phyloP scores from a whole-genome alignment of 2,797 vertebrate species.

The Sandelia bainsii region DNA sequence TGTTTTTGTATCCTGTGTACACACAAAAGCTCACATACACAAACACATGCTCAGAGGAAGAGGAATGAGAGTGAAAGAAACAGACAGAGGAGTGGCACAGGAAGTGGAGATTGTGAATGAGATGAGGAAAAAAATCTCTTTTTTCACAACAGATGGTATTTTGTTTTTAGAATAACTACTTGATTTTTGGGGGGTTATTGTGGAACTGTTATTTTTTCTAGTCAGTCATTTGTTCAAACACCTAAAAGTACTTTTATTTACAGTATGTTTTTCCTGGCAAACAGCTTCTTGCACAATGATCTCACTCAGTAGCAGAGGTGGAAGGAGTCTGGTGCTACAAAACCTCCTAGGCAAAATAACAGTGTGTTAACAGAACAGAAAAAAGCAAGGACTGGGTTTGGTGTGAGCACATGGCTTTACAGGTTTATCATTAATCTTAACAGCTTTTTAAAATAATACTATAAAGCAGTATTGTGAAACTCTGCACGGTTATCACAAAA shows the following conservation, averaged over 20 bases:
- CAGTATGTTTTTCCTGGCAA: too few relatives aligned
- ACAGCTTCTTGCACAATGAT: neutral
- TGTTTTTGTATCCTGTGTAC: conserved; percentile 19
- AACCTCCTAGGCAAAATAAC: too few relatives aligned
- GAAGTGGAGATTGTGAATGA: conserved; percentile 11
- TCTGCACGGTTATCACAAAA: too few relatives aligned
- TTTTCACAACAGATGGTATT: neutral
- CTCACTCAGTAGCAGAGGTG: too few relatives aligned
- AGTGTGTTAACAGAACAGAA: too few relatives aligned
- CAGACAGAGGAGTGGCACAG: neutral
- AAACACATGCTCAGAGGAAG: neutral
- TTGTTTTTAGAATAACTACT: neutral
- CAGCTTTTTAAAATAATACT: too few relatives aligned
- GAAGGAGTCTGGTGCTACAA: too few relatives aligned
- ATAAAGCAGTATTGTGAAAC: too few relatives aligned
- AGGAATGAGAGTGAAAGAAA: conserved; percentile 1
- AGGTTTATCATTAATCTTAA: too few relatives aligned
- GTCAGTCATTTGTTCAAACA: neutral
- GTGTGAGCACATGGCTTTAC: too few relatives aligned
- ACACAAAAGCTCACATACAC: conserved; percentile 14
- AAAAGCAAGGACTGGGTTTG: too few relatives aligned
- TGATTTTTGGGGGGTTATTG: neutral
- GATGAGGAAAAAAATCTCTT: conserved; percentile 13
- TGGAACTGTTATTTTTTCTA: neutral
- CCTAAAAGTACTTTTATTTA: too few relatives aligned